A percentile compares a stretch with the other conserved stretches of the same genome.
Evolutionary conservation across 2,888 invertebrate species (phyloP).

Genomic region (Sphaerophoria rueppellii): DNA sequence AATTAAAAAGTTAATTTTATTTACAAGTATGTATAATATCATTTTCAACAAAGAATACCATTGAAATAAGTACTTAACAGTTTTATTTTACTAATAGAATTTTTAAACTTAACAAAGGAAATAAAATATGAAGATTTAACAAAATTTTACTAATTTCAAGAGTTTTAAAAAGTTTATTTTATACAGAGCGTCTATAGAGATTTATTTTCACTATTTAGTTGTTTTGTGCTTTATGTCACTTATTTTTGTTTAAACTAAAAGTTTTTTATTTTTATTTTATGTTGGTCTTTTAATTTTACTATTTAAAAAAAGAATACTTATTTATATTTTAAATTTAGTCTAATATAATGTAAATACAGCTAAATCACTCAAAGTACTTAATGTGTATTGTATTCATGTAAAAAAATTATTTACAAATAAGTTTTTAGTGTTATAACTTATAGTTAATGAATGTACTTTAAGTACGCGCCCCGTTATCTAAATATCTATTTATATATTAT

Average conservation of each 20-base stretch:
- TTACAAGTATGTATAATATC: slow-evolving; percentile 11
- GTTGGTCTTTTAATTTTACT: slow-evolving; percentile 59
- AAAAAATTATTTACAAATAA: slow-evolving; percentile 58
- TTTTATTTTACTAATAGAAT: slow-evolving; percentile 6
- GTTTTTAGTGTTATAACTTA: slow-evolving; percentile 9
- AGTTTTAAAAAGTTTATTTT: too few relatives aligned
- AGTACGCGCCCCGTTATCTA: slow-evolving; percentile 30
- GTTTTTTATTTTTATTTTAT: slow-evolving; percentile 41
- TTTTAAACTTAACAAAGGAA: slow-evolving; percentile 37
- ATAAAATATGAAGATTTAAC: slow-evolving; percentile 22
- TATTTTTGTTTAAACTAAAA: slow-evolving; percentile 44
- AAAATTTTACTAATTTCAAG: slow-evolving; percentile 6
- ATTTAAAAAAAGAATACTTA: slow-evolving; percentile 17
- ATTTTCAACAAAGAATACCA: slow-evolving; percentile 14
- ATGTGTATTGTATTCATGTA: slow-evolving; percentile 7
- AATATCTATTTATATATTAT: slow-evolving; percentile 35
- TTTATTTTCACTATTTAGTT: not conserved
- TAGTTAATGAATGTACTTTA: slow-evolving; percentile 30
- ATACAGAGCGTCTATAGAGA: not conserved
- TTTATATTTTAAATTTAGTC: not conserved
- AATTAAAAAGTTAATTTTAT: slow-evolving; percentile 11
- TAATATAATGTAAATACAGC: not conserved
- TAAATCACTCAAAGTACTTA: slow-evolving; percentile 45
- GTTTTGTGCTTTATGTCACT: slow-evolving; percentile 56
- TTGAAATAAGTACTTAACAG: not conserved